Evolutionary conservation across 2,888 invertebrate genomes (phyloP).

Genomic region (Stenoptilia bipunctidactyla): DNA sequence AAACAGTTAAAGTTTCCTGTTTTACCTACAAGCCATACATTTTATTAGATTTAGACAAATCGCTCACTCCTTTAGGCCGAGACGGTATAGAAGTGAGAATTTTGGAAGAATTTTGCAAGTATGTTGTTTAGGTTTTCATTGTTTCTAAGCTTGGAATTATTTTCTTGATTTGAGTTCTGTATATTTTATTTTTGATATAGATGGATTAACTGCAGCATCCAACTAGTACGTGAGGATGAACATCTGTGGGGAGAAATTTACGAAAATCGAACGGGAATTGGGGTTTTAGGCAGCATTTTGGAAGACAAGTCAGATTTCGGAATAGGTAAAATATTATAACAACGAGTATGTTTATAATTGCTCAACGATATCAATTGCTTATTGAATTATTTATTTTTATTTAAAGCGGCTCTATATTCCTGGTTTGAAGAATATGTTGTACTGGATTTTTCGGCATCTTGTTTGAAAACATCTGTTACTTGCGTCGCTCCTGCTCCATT

Average conservation of each 20-base stretch:
- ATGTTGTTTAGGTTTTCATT: no score
- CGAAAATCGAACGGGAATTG: constrained; percentile 75
- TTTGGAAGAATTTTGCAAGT: constrained; percentile 64
- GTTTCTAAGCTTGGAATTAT: no score
- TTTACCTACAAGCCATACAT: constrained; percentile 74
- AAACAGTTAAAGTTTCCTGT: constrained; percentile 58
- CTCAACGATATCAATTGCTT: neutral
- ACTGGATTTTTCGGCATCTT: constrained; percentile 73
- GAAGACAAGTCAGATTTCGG: constrained; percentile 74
- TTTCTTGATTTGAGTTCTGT: no score
- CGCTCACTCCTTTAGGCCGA: constrained; percentile 28
- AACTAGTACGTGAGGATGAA: constrained; percentile 60
- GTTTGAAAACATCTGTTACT: constrained; percentile 75
- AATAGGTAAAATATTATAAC: constrained; percentile 60
- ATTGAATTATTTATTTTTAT: no score
- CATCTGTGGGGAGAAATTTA: constrained; percentile 77
- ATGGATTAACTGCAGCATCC: constrained; percentile 55
- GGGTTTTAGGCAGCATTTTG: constrained; percentile 74
- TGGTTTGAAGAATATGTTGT: constrained; percentile 58
- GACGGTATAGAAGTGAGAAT: constrained; percentile 70
- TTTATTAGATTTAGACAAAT: constrained; percentile 45
- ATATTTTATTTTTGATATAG: constrained; percentile 20
- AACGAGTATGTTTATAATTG: neutral
- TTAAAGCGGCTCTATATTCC: constrained; percentile 19
- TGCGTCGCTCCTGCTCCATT: constrained; percentile 77